These are phyloP conservation scores for Cynodonichthys magdalenae DNA, from an alignment of 2,797 vertebrate genomes.

Conservation along the genomic window DNA sequence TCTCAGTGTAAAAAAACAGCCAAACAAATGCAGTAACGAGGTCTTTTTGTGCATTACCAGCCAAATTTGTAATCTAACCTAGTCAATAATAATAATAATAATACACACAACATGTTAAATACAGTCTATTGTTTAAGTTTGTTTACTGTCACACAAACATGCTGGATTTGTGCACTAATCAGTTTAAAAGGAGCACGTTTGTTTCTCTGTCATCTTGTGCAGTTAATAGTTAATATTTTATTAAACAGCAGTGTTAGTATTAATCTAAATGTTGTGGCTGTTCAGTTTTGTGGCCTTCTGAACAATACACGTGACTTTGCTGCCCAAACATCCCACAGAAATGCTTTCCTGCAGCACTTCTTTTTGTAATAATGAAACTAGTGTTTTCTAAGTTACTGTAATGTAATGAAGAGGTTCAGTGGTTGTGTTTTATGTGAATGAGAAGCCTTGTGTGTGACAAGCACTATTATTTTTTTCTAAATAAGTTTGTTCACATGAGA, in stretches of 20 bases:
- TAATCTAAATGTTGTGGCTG: constrained; percentile 25
- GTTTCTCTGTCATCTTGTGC: constrained; percentile 39
- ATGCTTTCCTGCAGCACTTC: constrained; percentile 38
- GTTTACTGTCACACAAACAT: constrained; percentile 10
- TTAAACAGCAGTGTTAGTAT: constrained; percentile 54
- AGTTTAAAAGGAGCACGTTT: background rate
- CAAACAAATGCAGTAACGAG: constrained; percentile 11
- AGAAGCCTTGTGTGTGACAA: constrained; percentile 23
- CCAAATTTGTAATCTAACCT: constrained; percentile 28
- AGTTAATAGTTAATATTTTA: constrained; percentile 41
- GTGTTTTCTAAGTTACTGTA: constrained; percentile 57
- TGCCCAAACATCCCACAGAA: constrained; percentile 10
- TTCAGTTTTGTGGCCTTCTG: constrained; percentile 35
- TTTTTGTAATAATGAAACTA: constrained; percentile 51
- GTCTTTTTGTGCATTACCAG: constrained; percentile 4
- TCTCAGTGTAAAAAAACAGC: background rate
- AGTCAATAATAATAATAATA: constrained; percentile 19
- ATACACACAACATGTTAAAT: constrained; percentile 34
- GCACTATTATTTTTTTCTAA: constrained; percentile 40
- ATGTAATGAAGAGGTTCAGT: constrained; percentile 43
- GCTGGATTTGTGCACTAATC: constrained; percentile 13
- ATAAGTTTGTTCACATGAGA: constrained; percentile 13
- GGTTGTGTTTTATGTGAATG: constrained; percentile 43
- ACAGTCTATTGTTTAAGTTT: constrained; percentile 27
- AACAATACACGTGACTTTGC: constrained; percentile 34